Evolutionary conservation across 2,797 vertebrate species (phyloP).

Genomic region (Nannoperca australis): DNA sequence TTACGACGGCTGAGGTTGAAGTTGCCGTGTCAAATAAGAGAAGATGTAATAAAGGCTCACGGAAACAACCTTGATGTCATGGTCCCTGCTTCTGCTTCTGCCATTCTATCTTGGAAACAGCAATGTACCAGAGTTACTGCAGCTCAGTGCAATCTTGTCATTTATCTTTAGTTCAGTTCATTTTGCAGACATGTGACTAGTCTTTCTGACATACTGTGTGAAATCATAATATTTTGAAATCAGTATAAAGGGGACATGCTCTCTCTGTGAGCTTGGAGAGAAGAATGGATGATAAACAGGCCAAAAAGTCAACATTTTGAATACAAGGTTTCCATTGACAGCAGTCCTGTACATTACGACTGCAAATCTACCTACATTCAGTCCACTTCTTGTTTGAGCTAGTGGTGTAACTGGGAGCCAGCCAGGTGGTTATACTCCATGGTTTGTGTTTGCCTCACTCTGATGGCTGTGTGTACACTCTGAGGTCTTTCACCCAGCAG

Average conservation of each 20-base stretch:
- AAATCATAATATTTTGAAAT: not conserved
- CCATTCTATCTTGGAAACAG: not conserved
- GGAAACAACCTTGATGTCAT: not conserved
- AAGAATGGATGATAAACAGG: not conserved
- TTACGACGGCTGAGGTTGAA: not conserved
- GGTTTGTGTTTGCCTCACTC: constrained; percentile 55
- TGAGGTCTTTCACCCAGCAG: constrained; percentile 45
- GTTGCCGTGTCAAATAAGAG: not conserved
- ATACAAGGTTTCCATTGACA: not conserved
- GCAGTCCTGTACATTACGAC: not conserved
- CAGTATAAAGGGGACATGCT: not conserved
- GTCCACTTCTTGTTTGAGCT: constrained; percentile 2
- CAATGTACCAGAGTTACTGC: not conserved
- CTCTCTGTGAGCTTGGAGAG: not conserved
- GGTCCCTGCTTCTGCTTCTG: not conserved
- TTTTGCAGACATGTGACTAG: not conserved
- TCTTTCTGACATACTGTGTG: not conserved
- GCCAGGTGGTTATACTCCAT: constrained; percentile 35
- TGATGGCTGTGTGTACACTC: constrained; percentile 29
- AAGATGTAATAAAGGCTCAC: not conserved
- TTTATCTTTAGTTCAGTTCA: not conserved
- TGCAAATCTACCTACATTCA: not conserved
- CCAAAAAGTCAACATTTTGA: not conserved
- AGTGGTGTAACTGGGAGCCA: constrained; percentile 17
- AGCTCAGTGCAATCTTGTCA: not conserved